These are phyloP conservation scores for Drosophila seclusa DNA, from an alignment of 2,888 invertebrate genomes.

Conservation along the genomic window DNA sequence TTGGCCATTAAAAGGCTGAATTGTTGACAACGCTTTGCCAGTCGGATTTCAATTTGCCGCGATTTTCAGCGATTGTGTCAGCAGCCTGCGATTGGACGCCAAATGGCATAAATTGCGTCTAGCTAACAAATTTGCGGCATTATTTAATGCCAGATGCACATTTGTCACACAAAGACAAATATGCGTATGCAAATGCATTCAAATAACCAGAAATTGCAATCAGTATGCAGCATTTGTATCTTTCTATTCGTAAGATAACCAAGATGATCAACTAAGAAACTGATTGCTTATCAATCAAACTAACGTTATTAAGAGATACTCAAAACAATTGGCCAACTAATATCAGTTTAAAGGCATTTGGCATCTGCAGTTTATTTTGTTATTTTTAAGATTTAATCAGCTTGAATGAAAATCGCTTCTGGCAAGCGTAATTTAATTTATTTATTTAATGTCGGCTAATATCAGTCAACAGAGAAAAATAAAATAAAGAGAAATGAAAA, in stretches of 20 bases:
- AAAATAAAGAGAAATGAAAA: not conserved
- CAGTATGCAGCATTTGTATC: not conserved
- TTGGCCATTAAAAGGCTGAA: constrained; percentile 61
- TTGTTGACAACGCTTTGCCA: constrained; percentile 59
- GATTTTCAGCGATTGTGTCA: constrained; percentile 73
- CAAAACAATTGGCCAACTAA: not conserved
- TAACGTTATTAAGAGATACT: not conserved
- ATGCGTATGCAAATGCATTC: constrained; percentile 34
- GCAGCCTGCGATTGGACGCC: constrained; percentile 35
- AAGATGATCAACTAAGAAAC: constrained; percentile 25
- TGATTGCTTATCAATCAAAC: not conserved
- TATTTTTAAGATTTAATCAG: not conserved
- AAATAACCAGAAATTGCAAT: constrained; percentile 6
- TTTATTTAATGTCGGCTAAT: not conserved
- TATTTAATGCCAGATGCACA: constrained; percentile 66
- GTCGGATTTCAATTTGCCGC: constrained; percentile 59
- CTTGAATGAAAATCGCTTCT: not conserved
- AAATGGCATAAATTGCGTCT: constrained; percentile 64
- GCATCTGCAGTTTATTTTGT: too few relatives aligned
- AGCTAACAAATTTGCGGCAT: constrained; percentile 70
- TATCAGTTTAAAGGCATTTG: not conserved
- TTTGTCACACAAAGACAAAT: constrained; percentile 39
- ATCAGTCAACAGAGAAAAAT: not conserved
- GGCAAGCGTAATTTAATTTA: not conserved
- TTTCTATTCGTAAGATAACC: constrained; percentile 8